Conservation (phyloP, 2,888 invertebrate species). For the Drosophila paracracens region DNA sequence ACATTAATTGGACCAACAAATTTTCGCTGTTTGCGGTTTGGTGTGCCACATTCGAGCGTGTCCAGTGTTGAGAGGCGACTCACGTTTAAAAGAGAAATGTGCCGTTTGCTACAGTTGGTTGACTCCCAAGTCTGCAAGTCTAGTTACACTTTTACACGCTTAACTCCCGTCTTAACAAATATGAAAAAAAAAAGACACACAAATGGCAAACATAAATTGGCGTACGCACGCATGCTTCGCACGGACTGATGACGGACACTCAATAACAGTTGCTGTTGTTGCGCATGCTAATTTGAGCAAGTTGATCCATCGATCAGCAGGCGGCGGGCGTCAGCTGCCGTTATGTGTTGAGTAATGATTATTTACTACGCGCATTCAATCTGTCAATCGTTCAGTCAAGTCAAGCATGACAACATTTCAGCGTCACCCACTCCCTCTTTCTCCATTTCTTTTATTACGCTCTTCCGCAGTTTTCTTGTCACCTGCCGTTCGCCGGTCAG, state of each 20-base stretch:
- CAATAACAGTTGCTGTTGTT: conserved; percentile 37
- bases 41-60: conserved; percentile 74
- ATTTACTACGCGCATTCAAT: conserved; percentile 51
- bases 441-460: conserved; percentile 6
- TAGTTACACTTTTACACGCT: conserved; percentile 30
- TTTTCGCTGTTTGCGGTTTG: conserved; percentile 37
- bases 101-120: conserved; percentile 69
- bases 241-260: conserved; percentile 10
- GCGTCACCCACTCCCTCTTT: conserved; percentile 22
- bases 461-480: conserved; percentile 63
- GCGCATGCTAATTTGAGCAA: conserved; percentile 69
- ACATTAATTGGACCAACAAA: conserved; percentile 57
- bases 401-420: conserved; percentile 56
- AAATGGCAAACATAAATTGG: conserved; percentile 45
- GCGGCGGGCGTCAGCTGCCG: conserved; percentile 21
- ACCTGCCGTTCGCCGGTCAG: conserved; percentile 67
- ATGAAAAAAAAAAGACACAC: conserved; percentile 28
- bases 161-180: conserved; percentile 66
- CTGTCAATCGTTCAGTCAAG: conserved; percentile 57
- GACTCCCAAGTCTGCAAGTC: conserved; percentile 45
- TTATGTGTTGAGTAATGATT: conserved; percentile 73
- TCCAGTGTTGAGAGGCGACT: conserved; percentile 70
- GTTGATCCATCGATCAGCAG: conserved; percentile 49
- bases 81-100: conserved; percentile 75
- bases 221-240: conserved; percentile 50